Conservation (phyloP, 2,888 invertebrate species). For the Drosophila limbata region DNA sequence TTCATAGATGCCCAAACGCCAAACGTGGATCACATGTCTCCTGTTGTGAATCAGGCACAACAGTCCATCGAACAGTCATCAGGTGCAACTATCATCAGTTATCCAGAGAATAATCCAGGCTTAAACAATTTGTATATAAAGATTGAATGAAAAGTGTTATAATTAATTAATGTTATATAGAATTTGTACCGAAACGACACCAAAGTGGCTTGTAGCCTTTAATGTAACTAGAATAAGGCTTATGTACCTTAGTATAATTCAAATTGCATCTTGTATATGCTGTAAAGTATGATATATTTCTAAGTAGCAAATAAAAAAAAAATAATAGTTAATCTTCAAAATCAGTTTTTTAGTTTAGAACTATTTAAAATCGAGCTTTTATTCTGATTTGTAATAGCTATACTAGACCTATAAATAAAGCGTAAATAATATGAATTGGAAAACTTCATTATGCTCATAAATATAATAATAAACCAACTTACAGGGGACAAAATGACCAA, state of each 20-base stretch:
- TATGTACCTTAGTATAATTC: constrained; percentile 16
- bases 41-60: neutral
- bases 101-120: constrained; percentile 14
- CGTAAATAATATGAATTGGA: too few relatives aligned
- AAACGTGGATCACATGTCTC: neutral
- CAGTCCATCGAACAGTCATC: neutral
- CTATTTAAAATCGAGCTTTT: too few relatives aligned
- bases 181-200: constrained; percentile 15
- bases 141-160: constrained; percentile 14
- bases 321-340: neutral
- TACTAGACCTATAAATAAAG: too few relatives aligned
- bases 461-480: too few relatives aligned
- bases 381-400: too few relatives aligned
- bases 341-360: too few relatives aligned
- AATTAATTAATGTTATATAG: neutral
- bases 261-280: constrained; percentile 2
- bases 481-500: too few relatives aligned
- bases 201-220: constrained; percentile 44
- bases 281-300: constrained; percentile 9
- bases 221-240: constrained; percentile 9
- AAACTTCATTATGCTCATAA: too few relatives aligned
- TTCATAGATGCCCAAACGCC: constrained; percentile 82
- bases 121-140: constrained; percentile 25
- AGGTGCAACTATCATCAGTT: neutral
- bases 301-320: constrained; percentile 27